phyloP scores from a whole-genome alignment of 2,888 invertebrate genomes.

The Hemicrepidius hirtus region DNA sequence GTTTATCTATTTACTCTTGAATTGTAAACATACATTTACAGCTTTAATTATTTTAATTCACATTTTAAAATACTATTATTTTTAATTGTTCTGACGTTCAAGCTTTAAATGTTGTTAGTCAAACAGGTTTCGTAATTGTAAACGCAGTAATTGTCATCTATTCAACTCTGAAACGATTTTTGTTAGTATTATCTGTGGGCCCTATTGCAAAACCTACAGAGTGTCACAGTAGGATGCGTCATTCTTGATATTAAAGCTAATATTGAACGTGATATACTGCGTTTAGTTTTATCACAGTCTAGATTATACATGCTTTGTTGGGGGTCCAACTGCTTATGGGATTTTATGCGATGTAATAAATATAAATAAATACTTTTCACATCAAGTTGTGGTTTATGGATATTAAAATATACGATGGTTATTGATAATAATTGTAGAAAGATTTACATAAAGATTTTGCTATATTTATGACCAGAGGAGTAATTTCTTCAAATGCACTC shows the following conservation, averaged over 20 bases:
- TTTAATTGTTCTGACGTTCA: conserved; percentile 30
- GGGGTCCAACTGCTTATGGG: conserved; percentile 42
- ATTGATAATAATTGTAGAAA: conserved; percentile 20
- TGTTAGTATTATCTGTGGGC: conserved; percentile 19
- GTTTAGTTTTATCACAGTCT: conserved; percentile 45
- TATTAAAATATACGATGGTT: conserved; percentile 34
- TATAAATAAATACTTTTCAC: conserved; percentile 47
- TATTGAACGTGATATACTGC: conserved; percentile 42
- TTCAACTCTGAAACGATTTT: conserved; percentile 39
- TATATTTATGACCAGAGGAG: no score
- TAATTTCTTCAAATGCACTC: no score
- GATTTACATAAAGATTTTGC: no score
- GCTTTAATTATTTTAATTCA: background rate
- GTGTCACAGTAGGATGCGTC: conserved; percentile 45
- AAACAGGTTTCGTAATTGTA: conserved; percentile 42
- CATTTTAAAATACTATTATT: conserved; percentile 32
- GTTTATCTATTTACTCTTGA: no score
- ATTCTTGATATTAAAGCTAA: conserved; percentile 45
- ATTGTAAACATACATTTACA: no score
- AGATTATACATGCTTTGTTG: conserved; percentile 45
- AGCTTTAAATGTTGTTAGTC: conserved; percentile 23
- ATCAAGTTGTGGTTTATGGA: conserved; percentile 44
- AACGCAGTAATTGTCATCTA: conserved; percentile 34
- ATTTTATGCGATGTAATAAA: conserved; percentile 47
- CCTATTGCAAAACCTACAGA: conserved; percentile 32